phyloP scores from a whole-genome alignment of 1,140 invertebrate species.

The Periplaneta americana region DNA sequence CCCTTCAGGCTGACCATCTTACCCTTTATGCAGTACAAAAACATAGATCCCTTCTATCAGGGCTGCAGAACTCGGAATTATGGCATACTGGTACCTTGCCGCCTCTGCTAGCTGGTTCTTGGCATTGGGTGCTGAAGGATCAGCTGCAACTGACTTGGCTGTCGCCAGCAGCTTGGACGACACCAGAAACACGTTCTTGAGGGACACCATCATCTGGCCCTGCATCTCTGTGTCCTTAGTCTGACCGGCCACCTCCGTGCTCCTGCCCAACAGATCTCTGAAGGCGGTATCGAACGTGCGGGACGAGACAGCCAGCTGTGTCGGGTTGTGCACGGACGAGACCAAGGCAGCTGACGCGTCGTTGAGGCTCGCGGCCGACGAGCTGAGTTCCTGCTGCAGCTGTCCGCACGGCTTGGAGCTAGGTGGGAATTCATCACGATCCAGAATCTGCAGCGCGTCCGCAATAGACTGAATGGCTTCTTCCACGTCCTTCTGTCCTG shows the following conservation, averaged over 20 bases:
- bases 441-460: slow-evolving; percentile 64
- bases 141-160: slow-evolving; percentile 82
- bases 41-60: too few species aligned
- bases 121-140: slow-evolving; percentile 83
- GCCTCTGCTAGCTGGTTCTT: slow-evolving; percentile 84
- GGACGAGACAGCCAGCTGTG: slow-evolving; percentile 65
- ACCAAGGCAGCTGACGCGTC: slow-evolving; percentile 76
- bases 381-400: slow-evolving; percentile 77
- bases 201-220: slow-evolving; percentile 73
- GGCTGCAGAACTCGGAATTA: too few species aligned
- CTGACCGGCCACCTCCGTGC: slow-evolving; percentile 78
- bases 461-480: slow-evolving; percentile 77
- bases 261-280: slow-evolving; percentile 64
- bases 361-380: slow-evolving; percentile 76
- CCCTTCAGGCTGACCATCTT: too few species aligned
- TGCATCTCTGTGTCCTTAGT: slow-evolving; percentile 64
- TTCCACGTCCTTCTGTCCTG: slow-evolving; percentile 87
- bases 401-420: slow-evolving; percentile 64
- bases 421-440: slow-evolving; percentile 62
- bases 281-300: slow-evolving; percentile 70
- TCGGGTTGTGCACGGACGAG: slow-evolving; percentile 56
- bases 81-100: slow-evolving; percentile 52
- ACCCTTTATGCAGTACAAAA: too few species aligned
- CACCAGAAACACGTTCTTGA: slow-evolving; percentile 82
- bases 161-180: slow-evolving; percentile 83